A percentile compares a stretch with the other conserved stretches of the same genome.
phyloP scores from a whole-genome alignment of 2,888 invertebrate genomes.

The Phalera bucephala region DNA sequence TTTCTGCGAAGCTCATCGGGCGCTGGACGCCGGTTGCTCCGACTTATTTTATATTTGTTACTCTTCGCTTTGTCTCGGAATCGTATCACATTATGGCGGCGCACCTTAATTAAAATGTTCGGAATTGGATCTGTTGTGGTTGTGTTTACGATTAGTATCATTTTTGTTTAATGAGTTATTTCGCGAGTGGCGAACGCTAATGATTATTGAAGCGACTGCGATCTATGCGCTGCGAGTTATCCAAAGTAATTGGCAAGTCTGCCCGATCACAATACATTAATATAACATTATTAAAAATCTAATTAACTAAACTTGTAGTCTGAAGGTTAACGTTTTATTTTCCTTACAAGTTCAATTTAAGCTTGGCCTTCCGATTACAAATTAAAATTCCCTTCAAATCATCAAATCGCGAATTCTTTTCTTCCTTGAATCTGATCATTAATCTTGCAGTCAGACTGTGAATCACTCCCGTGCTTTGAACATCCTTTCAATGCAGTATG shows the following conservation, averaged over 20 bases:
- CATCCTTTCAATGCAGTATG: constrained; percentile 19
- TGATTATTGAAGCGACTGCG: constrained; percentile 23
- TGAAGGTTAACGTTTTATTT: constrained; percentile 4
- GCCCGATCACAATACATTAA: too few species aligned
- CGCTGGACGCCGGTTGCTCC: constrained; percentile 23
- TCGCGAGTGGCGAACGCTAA: constrained; percentile 42
- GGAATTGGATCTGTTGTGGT: constrained; percentile 59
- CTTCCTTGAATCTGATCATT: constrained; percentile 29
- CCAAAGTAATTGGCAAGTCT: too few species aligned
- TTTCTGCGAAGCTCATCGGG: constrained; percentile 48
- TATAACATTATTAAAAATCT: background rate
- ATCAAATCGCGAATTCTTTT: constrained; percentile 19
- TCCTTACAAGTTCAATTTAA: constrained; percentile 10
- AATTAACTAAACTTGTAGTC: background rate
- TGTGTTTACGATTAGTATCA: constrained; percentile 69
- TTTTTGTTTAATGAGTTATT: constrained; percentile 76
- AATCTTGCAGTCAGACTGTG: constrained; percentile 21
- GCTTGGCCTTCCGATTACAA: constrained; percentile 19
- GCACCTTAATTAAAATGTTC: constrained; percentile 76
- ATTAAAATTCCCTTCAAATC: constrained; percentile 16
- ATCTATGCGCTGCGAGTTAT: too few species aligned
- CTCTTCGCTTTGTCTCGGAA: constrained; percentile 47
- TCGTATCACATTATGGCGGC: constrained; percentile 48
- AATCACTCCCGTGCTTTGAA: constrained; percentile 28
- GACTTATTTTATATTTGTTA: constrained; percentile 38